These are phyloP conservation scores for Oreochromis niloticus DNA, from an alignment of 2,113 vertebrate genomes.

Conservation along the genomic window DNA sequence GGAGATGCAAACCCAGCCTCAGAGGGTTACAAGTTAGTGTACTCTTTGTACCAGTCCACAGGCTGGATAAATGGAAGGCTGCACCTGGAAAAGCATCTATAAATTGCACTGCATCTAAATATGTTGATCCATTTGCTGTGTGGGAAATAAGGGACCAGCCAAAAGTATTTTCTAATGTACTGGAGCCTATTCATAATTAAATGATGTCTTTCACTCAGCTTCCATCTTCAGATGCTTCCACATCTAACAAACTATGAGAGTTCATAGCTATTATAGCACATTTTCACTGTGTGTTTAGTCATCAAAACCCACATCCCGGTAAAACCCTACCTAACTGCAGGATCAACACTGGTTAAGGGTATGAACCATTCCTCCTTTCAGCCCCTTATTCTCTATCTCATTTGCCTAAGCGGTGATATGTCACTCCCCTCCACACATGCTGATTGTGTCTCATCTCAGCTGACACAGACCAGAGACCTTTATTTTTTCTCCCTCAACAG, in stretches of 20 bases:
- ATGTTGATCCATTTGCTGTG: not conserved
- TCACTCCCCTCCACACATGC: constrained; percentile 13
- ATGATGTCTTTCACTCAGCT: not conserved
- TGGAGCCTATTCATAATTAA: not conserved
- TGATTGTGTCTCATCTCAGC: constrained; percentile 31
- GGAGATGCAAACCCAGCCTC: not conserved
- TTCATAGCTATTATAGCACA: not conserved
- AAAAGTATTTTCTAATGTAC: not conserved
- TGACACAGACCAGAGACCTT: constrained; percentile 53
- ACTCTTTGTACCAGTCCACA: not conserved
- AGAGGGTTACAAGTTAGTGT: not conserved
- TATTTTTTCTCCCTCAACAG: not conserved
- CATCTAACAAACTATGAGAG: not conserved
- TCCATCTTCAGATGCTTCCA: not conserved
- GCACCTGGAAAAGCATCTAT: not conserved
- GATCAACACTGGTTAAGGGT: constrained; percentile 1
- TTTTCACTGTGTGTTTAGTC: not conserved
- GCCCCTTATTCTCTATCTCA: constrained; percentile 8
- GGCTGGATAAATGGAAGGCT: not conserved
- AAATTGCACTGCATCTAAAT: not conserved
- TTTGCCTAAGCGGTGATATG: constrained; percentile 45
- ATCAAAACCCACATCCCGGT: not conserved
- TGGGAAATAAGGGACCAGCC: not conserved
- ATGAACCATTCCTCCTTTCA: not conserved
- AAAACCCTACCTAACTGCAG: not conserved